Percentiles rank a stretch among this genome's conserved stretches.
phyloP scores from a whole-genome alignment of 2,113 vertebrate genomes.

The Mystacornis crossleyi region DNA sequence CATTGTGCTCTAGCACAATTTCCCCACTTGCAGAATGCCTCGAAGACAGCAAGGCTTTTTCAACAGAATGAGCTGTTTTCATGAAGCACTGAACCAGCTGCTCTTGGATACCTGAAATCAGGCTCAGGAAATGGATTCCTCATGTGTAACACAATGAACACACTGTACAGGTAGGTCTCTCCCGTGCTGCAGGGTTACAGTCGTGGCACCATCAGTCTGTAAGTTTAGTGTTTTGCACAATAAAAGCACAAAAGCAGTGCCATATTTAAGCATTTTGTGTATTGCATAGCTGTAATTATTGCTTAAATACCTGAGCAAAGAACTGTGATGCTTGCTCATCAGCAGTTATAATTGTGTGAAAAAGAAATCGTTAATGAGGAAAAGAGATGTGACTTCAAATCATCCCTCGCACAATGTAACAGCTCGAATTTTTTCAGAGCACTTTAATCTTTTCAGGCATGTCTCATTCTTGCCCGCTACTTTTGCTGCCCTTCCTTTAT shows the following conservation, averaged over 20 bases:
- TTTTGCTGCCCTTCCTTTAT: background rate
- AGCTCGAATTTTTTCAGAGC: background rate
- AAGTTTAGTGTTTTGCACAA: background rate
- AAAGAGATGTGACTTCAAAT: background rate
- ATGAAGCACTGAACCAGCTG: background rate
- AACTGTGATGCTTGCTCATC: background rate
- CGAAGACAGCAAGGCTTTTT: background rate
- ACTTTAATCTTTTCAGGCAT: background rate
- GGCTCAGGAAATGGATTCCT: background rate
- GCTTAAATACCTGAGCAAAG: background rate
- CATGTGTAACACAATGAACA: background rate
- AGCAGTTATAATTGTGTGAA: background rate
- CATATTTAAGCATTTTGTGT: background rate
- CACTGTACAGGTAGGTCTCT: background rate
- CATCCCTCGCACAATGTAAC: rapidly evolving
- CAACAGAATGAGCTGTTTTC: background rate
- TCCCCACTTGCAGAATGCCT: background rate
- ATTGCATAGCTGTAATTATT: background rate
- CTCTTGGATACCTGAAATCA: background rate
- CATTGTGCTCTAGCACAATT: background rate
- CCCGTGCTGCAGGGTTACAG: background rate
- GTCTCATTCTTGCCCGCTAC: background rate
- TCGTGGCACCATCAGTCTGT: background rate
- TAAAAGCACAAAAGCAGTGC: background rate
- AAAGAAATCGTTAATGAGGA: background rate